phyloP scores from a whole-genome alignment of 2,113 vertebrate genomes.

The Sigmodon hispidus region DNA sequence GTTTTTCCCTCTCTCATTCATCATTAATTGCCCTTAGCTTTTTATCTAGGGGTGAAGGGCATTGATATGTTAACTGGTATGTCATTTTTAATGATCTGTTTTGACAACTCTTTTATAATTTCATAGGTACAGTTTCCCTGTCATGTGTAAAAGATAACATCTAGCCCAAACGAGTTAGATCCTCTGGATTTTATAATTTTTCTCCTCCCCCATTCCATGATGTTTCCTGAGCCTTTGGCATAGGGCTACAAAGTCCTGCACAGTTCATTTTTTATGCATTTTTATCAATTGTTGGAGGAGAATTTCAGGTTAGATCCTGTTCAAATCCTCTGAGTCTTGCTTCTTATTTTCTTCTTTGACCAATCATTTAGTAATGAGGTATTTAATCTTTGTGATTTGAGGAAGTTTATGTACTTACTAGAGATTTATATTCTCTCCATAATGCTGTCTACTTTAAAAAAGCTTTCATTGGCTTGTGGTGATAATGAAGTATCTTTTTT shows the following conservation, averaged over 20 bases:
- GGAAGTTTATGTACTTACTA: neutral
- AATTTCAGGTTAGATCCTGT: neutral
- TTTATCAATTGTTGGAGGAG: neutral
- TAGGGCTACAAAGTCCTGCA: neutral
- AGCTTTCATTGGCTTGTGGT: neutral
- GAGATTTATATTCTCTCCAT: neutral
- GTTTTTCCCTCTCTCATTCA: neutral
- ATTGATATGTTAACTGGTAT: neutral
- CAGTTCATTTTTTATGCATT: neutral
- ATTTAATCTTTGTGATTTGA: neutral
- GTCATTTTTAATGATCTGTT: neutral
- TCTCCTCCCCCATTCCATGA: neutral
- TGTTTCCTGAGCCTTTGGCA: neutral
- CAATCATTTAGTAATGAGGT: neutral
- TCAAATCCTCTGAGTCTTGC: neutral
- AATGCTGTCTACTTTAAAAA: too few relatives aligned
- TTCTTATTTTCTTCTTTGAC: neutral
- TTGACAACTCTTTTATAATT: neutral
- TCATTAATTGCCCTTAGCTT: neutral
- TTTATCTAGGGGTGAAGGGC: neutral
- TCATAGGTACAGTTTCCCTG: neutral
- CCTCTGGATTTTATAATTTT: neutral
- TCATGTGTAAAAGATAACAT: neutral
- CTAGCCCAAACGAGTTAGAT: neutral
- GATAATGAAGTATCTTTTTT: neutral